phyloP scores from a whole-genome alignment of 2,113 vertebrate genomes.

The Hippocampus mohnikei region DNA sequence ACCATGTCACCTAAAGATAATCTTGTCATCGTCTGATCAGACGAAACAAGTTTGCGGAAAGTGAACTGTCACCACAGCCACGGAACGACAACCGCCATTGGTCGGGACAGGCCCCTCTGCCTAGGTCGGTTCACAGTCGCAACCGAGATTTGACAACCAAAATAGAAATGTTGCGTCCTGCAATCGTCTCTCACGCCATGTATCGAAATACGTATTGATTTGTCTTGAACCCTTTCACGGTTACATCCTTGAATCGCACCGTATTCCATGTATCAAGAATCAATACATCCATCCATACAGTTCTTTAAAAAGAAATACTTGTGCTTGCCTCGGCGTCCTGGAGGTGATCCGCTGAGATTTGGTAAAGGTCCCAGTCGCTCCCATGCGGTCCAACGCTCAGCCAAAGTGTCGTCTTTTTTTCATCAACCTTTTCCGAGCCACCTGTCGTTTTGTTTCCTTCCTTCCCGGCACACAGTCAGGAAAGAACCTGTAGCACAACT shows the following conservation, averaged over 20 bases:
- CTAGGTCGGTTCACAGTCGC: background rate
- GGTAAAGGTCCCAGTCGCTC: constrained; percentile 17
- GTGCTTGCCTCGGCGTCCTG: constrained; percentile 41
- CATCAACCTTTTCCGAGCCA: constrained; percentile 14
- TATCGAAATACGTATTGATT: too few relatives aligned
- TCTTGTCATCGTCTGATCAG: constrained; percentile 20
- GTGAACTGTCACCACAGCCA: constrained; percentile 5
- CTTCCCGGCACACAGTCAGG: constrained; percentile 9
- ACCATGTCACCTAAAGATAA: constrained; percentile 25
- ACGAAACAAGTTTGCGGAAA: constrained; percentile 34
- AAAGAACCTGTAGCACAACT: constrained; percentile 19
- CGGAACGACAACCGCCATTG: constrained; percentile 3
- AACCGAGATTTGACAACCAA: too few relatives aligned
- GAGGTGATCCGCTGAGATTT: constrained; percentile 22
- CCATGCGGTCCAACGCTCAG: constrained; percentile 1
- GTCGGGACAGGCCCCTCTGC: constrained; percentile 4
- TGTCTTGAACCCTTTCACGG: too few relatives aligned
- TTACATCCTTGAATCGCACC: too few relatives aligned
- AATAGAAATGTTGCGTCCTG: too few relatives aligned
- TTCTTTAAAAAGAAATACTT: background rate
- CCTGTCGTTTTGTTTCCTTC: constrained; percentile 30
- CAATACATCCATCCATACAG: background rate
- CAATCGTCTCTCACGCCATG: too few relatives aligned
- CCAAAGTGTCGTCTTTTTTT: constrained; percentile 10
- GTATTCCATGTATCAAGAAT: too few relatives aligned